phyloP scores from a whole-genome alignment of 2,797 vertebrate species.

The Alectoris magna region DNA sequence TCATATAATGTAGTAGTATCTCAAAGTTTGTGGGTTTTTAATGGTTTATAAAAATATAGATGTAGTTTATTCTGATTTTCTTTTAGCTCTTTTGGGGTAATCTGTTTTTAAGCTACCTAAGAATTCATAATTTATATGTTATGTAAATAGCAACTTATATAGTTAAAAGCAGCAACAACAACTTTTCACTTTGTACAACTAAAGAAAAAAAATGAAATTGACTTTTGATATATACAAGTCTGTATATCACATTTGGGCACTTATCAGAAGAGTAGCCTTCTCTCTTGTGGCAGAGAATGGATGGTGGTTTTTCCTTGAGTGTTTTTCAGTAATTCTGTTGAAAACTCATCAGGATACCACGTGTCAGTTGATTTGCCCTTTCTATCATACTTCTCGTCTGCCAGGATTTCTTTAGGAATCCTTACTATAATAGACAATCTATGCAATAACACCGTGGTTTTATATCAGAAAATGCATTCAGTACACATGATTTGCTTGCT shows the following conservation, averaged over 20 bases:
- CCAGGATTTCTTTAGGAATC: neutral
- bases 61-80: neutral
- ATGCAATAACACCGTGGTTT: neutral
- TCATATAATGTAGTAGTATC: neutral
- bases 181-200: neutral
- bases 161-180: neutral
- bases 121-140: neutral
- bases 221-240: neutral
- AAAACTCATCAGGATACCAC: neutral
- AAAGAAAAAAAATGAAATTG: neutral
- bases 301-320: neutral
- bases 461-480: neutral
- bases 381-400: neutral
- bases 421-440: neutral
- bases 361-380: neutral
- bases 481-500: neutral
- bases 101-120: neutral
- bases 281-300: neutral
- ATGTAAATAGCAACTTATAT: neutral
- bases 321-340: neutral
- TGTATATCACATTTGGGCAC: neutral
- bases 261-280: neutral
- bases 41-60: neutral
- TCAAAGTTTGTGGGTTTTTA: neutral
- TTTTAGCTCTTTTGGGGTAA: neutral